A percentile compares a stretch with the other conserved stretches of the same genome.
Evolutionary conservation across 2,888 invertebrate genomes (phyloP).

Genomic region (Carterocephalus palaemon): DNA sequence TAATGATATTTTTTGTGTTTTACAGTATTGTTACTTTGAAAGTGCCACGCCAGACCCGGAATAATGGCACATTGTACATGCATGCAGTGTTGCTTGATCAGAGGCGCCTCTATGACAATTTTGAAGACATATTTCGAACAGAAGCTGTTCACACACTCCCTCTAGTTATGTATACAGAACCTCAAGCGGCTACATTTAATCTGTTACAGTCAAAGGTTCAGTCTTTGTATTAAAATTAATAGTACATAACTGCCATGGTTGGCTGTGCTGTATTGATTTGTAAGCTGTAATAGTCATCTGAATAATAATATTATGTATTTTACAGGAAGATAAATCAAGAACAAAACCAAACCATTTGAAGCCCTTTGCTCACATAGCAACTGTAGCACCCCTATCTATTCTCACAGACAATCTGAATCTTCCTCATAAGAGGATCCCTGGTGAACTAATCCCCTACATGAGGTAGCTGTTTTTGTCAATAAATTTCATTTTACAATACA

Average conservation of each 20-base stretch:
- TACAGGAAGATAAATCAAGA: slow-evolving; percentile 44
- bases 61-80: slow-evolving; percentile 91
- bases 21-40: slow-evolving; percentile 82
- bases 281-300: no score
- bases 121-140: slow-evolving; percentile 78
- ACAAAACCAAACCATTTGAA: slow-evolving; percentile 38
- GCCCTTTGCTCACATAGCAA: slow-evolving; percentile 88
- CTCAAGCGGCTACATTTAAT: slow-evolving; percentile 86
- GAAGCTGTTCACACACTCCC: slow-evolving; percentile 82
- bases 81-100: slow-evolving; percentile 83
- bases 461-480: slow-evolving; percentile 55
- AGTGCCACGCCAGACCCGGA: slow-evolving; percentile 85
- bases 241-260: no score
- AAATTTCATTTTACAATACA: neutral
- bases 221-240: slow-evolving; percentile 30
- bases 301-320: slow-evolving; percentile 5
- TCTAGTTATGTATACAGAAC: slow-evolving; percentile 86
- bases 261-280: no score
- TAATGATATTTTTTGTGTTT: slow-evolving; percentile 25
- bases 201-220: slow-evolving; percentile 76
- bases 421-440: slow-evolving; percentile 82
- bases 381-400: slow-evolving; percentile 85
- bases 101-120: slow-evolving; percentile 68
- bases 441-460: slow-evolving; percentile 81
- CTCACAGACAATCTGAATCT: slow-evolving; percentile 85